A percentile compares a stretch with the other conserved stretches of the same genome.
Evolutionary conservation across 2,113 vertebrate species (phyloP).

Genomic region (Clinocottus analis): DNA sequence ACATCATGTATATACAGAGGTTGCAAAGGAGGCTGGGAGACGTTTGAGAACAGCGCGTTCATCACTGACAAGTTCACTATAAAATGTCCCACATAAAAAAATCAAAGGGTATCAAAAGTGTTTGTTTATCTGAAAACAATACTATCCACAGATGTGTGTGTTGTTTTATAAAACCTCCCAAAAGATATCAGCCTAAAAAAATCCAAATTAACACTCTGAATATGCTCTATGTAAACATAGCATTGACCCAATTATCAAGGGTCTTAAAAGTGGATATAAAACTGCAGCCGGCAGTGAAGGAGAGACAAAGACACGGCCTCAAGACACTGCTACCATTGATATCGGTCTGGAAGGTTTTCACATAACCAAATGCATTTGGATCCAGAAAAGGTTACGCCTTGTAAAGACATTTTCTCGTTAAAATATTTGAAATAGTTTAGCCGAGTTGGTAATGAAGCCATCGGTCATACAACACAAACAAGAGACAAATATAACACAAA

Average conservation of each 20-base stretch:
- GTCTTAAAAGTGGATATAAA: background rate
- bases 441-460: background rate
- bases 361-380: background rate
- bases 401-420: background rate
- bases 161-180: background rate
- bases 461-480: background rate
- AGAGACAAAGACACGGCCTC: no score
- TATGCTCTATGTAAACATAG: background rate
- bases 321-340: background rate
- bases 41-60: background rate
- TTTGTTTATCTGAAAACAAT: background rate
- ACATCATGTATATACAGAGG: background rate
- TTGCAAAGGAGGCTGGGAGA: background rate
- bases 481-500: background rate
- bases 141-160: background rate
- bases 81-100: background rate
- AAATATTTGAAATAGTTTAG: background rate
- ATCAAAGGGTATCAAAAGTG: background rate
- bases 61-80: background rate
- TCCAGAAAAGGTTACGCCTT: background rate
- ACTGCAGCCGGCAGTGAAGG: no score
- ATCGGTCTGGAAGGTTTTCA: background rate
- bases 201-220: background rate
- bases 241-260: background rate
- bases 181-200: background rate